Conservation (phyloP, 92 coral and sea anemone genomes). For the Palythoa caribaeorum region DNA sequence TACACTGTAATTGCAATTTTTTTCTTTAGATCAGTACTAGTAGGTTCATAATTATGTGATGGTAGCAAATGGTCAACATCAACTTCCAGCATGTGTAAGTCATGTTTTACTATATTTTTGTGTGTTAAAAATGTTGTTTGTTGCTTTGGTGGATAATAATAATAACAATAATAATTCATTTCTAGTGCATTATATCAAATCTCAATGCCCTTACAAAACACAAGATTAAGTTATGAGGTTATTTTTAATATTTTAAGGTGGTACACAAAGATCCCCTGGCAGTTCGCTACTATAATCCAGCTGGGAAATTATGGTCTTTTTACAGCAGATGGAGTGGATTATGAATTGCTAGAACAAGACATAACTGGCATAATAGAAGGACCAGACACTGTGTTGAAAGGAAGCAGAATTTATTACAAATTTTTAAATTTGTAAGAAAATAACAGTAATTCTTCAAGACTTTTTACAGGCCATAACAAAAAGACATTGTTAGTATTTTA, state of each 20-base stretch:
- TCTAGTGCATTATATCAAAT: conserved; percentile 2
- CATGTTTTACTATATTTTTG: background rate
- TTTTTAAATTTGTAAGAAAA: conserved; percentile 4
- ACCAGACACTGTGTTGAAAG: background rate
- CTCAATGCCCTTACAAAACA: conserved; percentile 1
- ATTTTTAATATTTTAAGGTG: background rate
- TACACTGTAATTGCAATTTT: background rate
- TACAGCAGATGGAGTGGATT: conserved; percentile 7
- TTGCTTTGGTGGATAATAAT: background rate
- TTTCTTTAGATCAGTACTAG: background rate
- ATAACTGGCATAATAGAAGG: conserved; percentile 1
- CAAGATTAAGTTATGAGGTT: conserved; percentile 1
- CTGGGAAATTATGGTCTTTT: background rate
- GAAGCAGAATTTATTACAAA: background rate
- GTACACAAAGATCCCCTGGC: conserved; percentile 3
- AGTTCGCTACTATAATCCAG: conserved; percentile 6
- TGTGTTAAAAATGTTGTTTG: conserved; percentile 6
- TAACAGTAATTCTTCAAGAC: background rate
- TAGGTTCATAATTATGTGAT: conserved; percentile 6
- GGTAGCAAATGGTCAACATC: conserved; percentile 5
- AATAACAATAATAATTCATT: background rate
- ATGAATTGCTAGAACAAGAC: conserved; percentile 7
- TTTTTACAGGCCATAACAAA: background rate
- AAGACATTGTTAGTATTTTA: conserved; percentile 5
- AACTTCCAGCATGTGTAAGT: background rate